These are phyloP conservation scores for Pachyuromys duprasi DNA, from an alignment of 2,797 vertebrate species.

Conservation along the genomic window DNA sequence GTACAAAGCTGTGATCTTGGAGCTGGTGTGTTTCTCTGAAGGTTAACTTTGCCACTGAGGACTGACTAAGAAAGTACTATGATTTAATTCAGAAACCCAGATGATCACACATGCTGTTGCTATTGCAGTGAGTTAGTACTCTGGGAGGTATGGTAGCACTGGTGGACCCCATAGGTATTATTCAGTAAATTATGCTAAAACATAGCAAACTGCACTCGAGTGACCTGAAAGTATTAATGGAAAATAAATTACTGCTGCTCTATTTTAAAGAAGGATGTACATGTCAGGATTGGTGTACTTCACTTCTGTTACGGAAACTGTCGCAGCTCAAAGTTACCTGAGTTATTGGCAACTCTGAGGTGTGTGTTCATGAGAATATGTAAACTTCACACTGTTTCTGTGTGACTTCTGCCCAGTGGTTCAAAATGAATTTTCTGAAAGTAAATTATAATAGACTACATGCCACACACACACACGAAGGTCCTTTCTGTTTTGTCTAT, in stretches of 20 bases:
- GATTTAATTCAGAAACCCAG: slow-evolving; percentile 60
- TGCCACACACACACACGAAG: background rate
- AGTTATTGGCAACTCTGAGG: slow-evolving; percentile 7
- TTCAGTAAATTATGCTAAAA: slow-evolving; percentile 74
- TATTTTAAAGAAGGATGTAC: slow-evolving; percentile 50
- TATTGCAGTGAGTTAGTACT: slow-evolving; percentile 71
- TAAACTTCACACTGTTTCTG: background rate
- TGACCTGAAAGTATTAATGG: slow-evolving; percentile 69
- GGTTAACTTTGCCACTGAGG: slow-evolving; percentile 70
- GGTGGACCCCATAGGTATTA: slow-evolving; percentile 42
- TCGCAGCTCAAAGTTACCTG: slow-evolving; percentile 55
- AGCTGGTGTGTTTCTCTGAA: slow-evolving; percentile 63
- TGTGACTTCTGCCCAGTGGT: background rate
- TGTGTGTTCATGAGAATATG: slow-evolving; percentile 21
- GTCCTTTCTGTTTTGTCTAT: background rate
- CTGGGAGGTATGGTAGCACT: slow-evolving; percentile 66
- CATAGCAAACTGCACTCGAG: slow-evolving; percentile 66
- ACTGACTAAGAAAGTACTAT: slow-evolving; percentile 54
- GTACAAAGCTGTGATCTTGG: slow-evolving; percentile 69
- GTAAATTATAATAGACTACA: slow-evolving; percentile 12
- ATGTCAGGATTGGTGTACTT: slow-evolving; percentile 26
- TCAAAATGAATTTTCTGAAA: slow-evolving; percentile 37
- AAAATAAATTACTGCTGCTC: slow-evolving; percentile 57
- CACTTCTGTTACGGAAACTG: slow-evolving; percentile 50
- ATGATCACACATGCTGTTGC: slow-evolving; percentile 67